phyloP scores from a whole-genome alignment of 2,113 vertebrate genomes.

The Scortum barcoo region DNA sequence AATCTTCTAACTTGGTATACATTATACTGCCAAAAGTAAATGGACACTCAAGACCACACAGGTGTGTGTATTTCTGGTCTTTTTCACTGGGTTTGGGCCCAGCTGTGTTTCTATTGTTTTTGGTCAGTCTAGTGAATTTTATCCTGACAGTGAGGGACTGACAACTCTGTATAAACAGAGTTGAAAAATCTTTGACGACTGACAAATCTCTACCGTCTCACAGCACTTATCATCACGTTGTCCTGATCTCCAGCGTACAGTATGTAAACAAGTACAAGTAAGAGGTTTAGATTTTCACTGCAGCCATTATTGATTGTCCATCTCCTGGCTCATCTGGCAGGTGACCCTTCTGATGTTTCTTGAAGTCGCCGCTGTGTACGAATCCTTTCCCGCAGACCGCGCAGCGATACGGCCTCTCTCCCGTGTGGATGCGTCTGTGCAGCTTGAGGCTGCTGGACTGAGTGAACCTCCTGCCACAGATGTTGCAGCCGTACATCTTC shows the following conservation, averaged over 20 bases:
- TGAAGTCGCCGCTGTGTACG: constrained; percentile 22
- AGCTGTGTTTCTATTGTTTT: background rate
- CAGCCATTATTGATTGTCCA: background rate
- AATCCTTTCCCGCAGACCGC: constrained; percentile 52
- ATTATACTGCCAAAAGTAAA: background rate
- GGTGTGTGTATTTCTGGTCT: background rate
- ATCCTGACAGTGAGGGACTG: background rate
- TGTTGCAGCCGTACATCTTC: constrained; percentile 65
- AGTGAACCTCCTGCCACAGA: constrained; percentile 68
- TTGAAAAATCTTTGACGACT: background rate
- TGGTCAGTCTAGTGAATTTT: background rate
- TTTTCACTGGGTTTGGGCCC: background rate
- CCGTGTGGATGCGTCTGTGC: constrained; percentile 67
- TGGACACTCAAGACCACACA: background rate
- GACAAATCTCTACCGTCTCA: background rate
- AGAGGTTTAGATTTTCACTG: background rate
- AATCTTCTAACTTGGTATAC: background rate
- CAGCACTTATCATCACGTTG: background rate
- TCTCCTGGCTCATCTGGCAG: background rate
- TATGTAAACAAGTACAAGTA: background rate
- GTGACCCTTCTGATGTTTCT: constrained; percentile 64
- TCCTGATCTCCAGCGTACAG: background rate
- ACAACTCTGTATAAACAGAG: background rate
- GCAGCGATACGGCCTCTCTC: constrained; percentile 59
- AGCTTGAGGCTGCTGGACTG: constrained; percentile 58